These are phyloP conservation scores for Leptopilina drosophilae DNA, from an alignment of 2,888 invertebrate species.

Conservation along the genomic window DNA sequence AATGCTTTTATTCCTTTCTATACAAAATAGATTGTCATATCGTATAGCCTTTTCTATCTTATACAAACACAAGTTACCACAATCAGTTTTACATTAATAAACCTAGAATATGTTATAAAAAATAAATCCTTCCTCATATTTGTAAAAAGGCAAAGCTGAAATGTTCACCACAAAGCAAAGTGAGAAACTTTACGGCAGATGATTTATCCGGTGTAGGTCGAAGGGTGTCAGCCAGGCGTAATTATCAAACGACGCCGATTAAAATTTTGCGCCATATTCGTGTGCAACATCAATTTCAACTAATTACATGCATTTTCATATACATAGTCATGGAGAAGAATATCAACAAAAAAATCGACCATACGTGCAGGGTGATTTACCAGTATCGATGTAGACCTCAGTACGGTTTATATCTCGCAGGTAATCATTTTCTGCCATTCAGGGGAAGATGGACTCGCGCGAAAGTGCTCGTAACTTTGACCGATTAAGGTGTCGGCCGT, in stretches of 20 bases:
- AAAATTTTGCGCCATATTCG: conserved; percentile 70
- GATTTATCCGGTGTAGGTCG: conserved; percentile 75
- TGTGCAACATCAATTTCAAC: conserved; percentile 73
- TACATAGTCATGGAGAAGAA: conserved; percentile 60
- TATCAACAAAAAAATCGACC: conserved; percentile 64
- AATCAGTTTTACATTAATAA: too few relatives aligned
- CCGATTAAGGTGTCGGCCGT: conserved; percentile 51
- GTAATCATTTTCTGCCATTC: conserved; percentile 65
- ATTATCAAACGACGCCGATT: conserved; percentile 76
- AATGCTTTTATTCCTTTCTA: too few relatives aligned
- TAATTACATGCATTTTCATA: conserved; percentile 76
- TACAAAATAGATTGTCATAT: too few relatives aligned
- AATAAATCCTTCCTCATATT: neutral
- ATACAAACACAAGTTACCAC: too few relatives aligned
- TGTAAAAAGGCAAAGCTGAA: conserved; percentile 42
- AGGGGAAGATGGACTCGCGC: conserved; percentile 59
- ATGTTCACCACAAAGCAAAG: conserved; percentile 38
- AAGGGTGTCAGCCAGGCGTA: conserved; percentile 70
- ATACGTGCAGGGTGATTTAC: conserved; percentile 52
- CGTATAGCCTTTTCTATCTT: too few relatives aligned
- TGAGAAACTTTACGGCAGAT: conserved; percentile 58
- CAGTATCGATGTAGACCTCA: conserved; percentile 48
- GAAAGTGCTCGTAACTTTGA: conserved; percentile 61
- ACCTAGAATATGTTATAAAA: neutral
- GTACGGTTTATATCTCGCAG: conserved; percentile 50